Base-by-base conservation (phyloP, 2,888 invertebrate genomes). In the Rhingia campestris region DNA sequence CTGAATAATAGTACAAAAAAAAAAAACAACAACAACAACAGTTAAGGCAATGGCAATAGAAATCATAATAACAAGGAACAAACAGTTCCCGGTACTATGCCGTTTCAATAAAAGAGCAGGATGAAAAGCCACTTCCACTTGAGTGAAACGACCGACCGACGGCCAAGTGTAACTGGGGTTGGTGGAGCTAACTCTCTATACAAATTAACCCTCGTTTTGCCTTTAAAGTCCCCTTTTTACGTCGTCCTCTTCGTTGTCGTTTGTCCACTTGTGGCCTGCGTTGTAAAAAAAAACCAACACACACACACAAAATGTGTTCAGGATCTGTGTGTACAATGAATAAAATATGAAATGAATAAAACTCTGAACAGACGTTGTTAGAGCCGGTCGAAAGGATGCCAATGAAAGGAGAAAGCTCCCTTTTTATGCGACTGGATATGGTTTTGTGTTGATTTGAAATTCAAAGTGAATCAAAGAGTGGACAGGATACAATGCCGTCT, bases 291-390 rank as follows among this genome's bases (percentile, higher is more conserved):
- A 22, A 22, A 22, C 1, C 1, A 22, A 22, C 22, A 22, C 22
- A 22, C 22, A 22, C 22, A 22, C 22, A 22, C 22, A 22, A 22
- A 54, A 39, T 41, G 47, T 64, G 14, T n/a, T 14, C 54, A 41
- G 53, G 51, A 33, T 14, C 51, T 54, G 22, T 1, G 22, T 63
- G 39, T 14, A 43, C 41, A 41, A 81, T 81, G 54, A 81, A 81
- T 81, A 81, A 81, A 67, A 77, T 72, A 81, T 81, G 70, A 37
- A 61, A 61, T 59, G 72, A 81, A 70, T 72, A 76, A 76, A 76
- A 66, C 39, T 22, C 22, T 66, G 54, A 72, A 76, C 53, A 72
- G 61, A 69, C 69, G 74, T 53, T 43, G 56, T n/a, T 37, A 35
- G 41, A 10, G 41, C 41, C 41, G 41, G n/a, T 45, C 33, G 49